Percentiles rank a stretch among this genome's conserved stretches.
Conservation (phyloP, 2,888 invertebrate genomes). For the Arge pagana region DNA sequence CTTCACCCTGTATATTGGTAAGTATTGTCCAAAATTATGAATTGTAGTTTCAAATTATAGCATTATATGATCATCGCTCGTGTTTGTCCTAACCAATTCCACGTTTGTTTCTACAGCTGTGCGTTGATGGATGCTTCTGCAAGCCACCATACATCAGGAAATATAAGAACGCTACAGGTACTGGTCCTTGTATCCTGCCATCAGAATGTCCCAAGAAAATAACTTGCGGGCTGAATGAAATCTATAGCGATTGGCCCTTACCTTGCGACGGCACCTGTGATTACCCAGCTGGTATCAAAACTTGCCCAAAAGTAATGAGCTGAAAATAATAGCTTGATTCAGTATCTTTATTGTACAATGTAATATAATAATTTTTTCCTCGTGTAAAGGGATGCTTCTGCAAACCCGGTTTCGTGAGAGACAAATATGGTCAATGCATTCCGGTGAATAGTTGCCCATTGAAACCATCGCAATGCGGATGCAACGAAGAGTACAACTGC, state of each 20-base stretch:
- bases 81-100: not conserved
- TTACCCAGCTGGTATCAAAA: no score
- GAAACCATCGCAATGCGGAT: no score
- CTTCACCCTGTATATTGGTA: not conserved
- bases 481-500: no score
- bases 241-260: no score
- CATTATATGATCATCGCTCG: not conserved
- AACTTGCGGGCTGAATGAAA: no score
- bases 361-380: not conserved
- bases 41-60: no score
- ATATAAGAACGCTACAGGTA: not conserved
- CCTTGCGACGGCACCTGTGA: no score
- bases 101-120: not conserved
- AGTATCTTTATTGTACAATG: not conserved
- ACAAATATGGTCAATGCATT: no score
- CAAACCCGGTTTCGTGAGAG: not conserved
- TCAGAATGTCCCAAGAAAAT: no score
- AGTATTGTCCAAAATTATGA: not conserved
- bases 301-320: not conserved
- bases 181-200: no score
- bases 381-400: not conserved
- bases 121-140: not conserved
- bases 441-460: not conserved
- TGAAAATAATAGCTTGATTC: not conserved
- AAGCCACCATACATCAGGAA: not conserved